Evolutionary conservation across 2,113 vertebrate species (phyloP).

Genomic region (Oxyruncus cristatus): DNA sequence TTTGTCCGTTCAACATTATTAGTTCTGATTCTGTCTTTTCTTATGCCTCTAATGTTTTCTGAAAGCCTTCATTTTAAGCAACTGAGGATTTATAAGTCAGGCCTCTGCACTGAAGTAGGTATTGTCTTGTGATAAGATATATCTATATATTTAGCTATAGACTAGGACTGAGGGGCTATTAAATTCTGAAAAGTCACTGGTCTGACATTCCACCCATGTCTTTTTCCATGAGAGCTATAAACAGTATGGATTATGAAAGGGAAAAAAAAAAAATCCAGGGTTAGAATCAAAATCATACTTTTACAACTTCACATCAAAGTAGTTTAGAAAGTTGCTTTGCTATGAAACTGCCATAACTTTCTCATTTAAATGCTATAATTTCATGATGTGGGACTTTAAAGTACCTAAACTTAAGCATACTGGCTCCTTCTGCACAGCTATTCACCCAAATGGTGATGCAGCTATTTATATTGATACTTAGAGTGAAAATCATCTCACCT

Average conservation of each 20-base stretch:
- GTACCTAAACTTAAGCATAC: not conserved
- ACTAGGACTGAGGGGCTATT: not conserved
- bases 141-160: not conserved
- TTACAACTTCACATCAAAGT: not conserved
- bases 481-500: not conserved
- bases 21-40: not conserved
- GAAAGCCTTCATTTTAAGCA: not conserved
- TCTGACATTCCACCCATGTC: not conserved
- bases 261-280: not conserved
- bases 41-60: not conserved
- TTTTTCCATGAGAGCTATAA: not conserved
- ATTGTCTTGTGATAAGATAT: not conserved
- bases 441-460: not conserved
- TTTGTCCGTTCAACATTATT: not conserved
- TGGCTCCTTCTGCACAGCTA: not conserved
- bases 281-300: not conserved
- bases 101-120: not conserved
- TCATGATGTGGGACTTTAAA: not conserved
- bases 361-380: not conserved
- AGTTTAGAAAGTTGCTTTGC: conserved; percentile 15
- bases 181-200: not conserved
- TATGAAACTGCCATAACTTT: not conserved
- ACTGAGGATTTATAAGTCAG: not conserved
- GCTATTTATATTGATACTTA: conserved; percentile 5
- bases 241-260: not conserved